Evolutionary conservation across 2,797 vertebrate species (phyloP).

Genomic region (Betta splendens): DNA sequence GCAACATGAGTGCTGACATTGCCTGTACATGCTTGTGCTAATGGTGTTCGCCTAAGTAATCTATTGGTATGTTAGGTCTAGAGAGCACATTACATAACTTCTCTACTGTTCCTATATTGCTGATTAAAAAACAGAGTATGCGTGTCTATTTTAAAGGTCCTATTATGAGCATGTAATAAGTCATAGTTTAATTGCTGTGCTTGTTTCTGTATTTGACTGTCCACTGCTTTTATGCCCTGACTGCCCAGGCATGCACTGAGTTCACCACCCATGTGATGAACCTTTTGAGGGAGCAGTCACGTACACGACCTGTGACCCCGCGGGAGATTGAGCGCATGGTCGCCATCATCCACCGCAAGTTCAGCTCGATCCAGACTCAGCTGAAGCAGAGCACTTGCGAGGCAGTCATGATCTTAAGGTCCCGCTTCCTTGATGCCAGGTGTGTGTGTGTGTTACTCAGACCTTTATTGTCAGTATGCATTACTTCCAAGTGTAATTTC

Average conservation of each 20-base stretch:
- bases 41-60: slow-evolving; percentile 47
- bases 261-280: slow-evolving; percentile 96
- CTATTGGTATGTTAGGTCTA: slow-evolving; percentile 50
- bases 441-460: slow-evolving; percentile 41
- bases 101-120: slow-evolving; percentile 1
- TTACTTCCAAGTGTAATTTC: not conserved
- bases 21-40: slow-evolving; percentile 61
- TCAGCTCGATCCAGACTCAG: slow-evolving; percentile 95
- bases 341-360: slow-evolving; percentile 93
- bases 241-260: slow-evolving; percentile 88
- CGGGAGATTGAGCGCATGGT: slow-evolving; percentile 96
- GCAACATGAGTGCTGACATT: slow-evolving; percentile 57
- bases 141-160: not conserved
- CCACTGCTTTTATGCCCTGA: not conserved
- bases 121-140: slow-evolving; percentile 4
- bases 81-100: slow-evolving; percentile 22
- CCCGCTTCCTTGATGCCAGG: slow-evolving; percentile 93
- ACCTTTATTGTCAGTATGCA: not conserved
- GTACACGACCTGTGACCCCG: slow-evolving; percentile 89
- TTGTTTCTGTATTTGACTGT: slow-evolving; percentile 20
- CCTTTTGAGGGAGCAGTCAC: slow-evolving; percentile 92
- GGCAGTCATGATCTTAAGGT: slow-evolving; percentile 93
- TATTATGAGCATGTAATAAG: not conserved
- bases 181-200: not conserved
- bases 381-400: slow-evolving; percentile 95